Conservation (phyloP, 2,888 invertebrate genomes). For the Chalcis sispes region DNA sequence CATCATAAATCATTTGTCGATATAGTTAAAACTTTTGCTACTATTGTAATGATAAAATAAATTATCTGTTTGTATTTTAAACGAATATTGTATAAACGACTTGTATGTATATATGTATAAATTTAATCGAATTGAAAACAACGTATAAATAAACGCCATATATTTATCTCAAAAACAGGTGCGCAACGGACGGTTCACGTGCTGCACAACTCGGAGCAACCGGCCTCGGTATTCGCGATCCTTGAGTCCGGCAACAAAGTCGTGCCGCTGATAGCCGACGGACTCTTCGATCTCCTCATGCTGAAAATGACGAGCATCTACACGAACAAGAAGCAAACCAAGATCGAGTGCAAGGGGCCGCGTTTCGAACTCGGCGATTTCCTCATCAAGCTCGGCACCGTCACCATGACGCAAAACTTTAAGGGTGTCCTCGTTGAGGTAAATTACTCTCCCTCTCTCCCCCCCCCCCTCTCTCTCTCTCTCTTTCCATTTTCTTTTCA, state of each 20-base stretch:
- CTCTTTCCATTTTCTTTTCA: no score
- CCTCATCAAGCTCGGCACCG: constrained; percentile 93
- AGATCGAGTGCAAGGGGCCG: constrained; percentile 92
- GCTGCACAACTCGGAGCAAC: constrained; percentile 96
- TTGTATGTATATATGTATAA: no score
- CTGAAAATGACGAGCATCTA: constrained; percentile 92
- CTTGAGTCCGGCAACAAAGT: constrained; percentile 91
- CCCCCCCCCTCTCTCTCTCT: neutral
- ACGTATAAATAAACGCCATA: no score
- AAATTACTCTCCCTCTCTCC: constrained; percentile 26
- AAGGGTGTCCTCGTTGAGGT: constrained; percentile 96
- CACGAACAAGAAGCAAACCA: constrained; percentile 91
- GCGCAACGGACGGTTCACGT: constrained; percentile 91
- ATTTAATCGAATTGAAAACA: no score
- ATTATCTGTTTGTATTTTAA: no score
- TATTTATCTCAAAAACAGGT: no score
- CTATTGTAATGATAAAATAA: no score
- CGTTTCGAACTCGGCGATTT: constrained; percentile 94
- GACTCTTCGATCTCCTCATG: constrained; percentile 93
- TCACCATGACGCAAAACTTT: constrained; percentile 94
- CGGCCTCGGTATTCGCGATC: constrained; percentile 94
- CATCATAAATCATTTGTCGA: no score
- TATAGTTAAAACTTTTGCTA: no score
- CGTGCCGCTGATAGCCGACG: constrained; percentile 92
- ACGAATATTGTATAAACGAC: no score